These are phyloP conservation scores for Amphipyra berbera DNA, from an alignment of 2,888 invertebrate species.

Conservation along the genomic window DNA sequence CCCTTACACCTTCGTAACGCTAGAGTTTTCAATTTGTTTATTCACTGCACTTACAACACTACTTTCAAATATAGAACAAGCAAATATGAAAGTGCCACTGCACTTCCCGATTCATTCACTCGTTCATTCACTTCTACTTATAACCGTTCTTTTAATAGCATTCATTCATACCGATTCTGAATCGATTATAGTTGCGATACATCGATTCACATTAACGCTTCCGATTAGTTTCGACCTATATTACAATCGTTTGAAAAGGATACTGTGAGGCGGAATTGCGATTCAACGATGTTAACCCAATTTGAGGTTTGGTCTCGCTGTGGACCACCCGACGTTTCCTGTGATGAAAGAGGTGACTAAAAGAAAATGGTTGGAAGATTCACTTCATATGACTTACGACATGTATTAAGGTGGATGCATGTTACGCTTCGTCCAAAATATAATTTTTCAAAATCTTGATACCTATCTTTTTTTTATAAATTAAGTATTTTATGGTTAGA, in stretches of 20 bases:
- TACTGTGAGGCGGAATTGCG: constrained; percentile 32
- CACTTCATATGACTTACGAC: background rate
- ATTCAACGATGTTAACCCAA: constrained; percentile 42
- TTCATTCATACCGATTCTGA: constrained; percentile 60
- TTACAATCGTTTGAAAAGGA: constrained; percentile 38
- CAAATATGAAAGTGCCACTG: constrained; percentile 47
- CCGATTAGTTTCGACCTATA: constrained; percentile 45
- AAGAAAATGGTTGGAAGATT: constrained; percentile 8
- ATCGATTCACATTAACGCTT: constrained; percentile 54
- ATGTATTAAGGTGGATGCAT: background rate
- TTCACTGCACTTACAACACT: constrained; percentile 17
- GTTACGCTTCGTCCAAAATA: no score
- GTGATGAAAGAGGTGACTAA: constrained; percentile 4
- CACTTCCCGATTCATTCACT: constrained; percentile 49
- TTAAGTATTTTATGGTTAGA: no score
- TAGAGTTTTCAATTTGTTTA: no score
- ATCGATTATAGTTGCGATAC: constrained; percentile 47
- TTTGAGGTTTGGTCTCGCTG: constrained; percentile 22
- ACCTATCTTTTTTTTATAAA: no score
- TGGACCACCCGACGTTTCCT: constrained; percentile 39
- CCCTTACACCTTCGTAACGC: no score
- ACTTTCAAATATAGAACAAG: constrained; percentile 52
- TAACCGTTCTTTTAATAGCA: constrained; percentile 59
- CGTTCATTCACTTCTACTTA: constrained; percentile 59
- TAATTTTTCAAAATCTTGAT: no score